Evolutionary conservation across 1,140 invertebrate species (phyloP), one percentile per base, ranked within the genome.

Genomic region (Goniozus legneri): DNA sequence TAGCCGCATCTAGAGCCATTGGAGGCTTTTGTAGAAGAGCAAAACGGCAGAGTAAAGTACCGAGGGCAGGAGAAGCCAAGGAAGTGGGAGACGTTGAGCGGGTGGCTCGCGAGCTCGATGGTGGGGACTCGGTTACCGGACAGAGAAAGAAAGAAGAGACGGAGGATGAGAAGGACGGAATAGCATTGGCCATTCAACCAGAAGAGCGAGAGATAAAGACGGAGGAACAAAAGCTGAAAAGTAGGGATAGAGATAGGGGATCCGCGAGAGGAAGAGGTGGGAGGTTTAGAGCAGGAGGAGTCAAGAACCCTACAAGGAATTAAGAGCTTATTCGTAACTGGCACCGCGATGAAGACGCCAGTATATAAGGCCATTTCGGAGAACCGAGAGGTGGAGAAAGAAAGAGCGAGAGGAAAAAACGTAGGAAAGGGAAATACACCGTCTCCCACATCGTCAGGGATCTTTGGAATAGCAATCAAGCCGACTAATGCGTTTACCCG

Each of bases 321-420:
- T 71, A 68, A 71, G 66, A 69, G 68, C 67, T 72, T 71, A 71
- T 72, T 69, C 64, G 67, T 69, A 68, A 69, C 62, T 67, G 65
- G 61, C 57, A 59, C 52, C 54, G 63, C 62, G 67, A 69, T 68
- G 69, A 69, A 69, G 67, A 72, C 58, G 65, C 60, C 60, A n/a
- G n/a, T n/a, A n/a, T n/a, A n/a, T n/a, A n/a, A n/a, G n/a, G n/a
- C n/a, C n/a, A n/a, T n/a, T 52, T 44, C 37, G 44, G 46, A 47
- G 20, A 40, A 41, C 37, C 41, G 46, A 47, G 20, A 40, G 18
- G n/a, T 14, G 21, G 43, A 42, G 14, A n/a, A 12, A 18, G 20
- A 27, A 20, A 16, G 32, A 58, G 33, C 34, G 40, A 45, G 18
- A 31, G 42, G 41, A 41, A 24, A 40, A 40, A 42, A 18, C 42